Percentiles rank a stretch among this genome's conserved stretches.
phyloP scores from a whole-genome alignment of 2,888 invertebrate genomes.

The Drosophila flavopinicola region DNA sequence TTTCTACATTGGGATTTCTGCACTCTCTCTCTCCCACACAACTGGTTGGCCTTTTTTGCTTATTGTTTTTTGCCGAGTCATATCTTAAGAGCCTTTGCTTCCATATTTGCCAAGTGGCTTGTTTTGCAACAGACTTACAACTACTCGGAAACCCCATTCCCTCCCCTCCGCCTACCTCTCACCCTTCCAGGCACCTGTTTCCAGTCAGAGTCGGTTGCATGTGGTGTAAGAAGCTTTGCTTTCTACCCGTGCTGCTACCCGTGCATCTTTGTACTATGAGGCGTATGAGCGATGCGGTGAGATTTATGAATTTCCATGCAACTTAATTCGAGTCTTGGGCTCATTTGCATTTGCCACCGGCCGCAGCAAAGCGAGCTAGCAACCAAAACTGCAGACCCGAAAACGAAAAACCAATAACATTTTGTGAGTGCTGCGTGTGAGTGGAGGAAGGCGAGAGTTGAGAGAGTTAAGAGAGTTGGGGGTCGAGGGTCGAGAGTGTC shows the following conservation, averaged over 20 bases:
- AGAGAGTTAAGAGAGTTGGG: constrained; percentile 1
- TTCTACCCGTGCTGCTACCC: constrained; percentile 4
- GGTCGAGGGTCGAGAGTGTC: constrained; percentile 8
- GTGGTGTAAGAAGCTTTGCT: constrained; percentile 49
- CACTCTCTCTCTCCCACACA: not conserved
- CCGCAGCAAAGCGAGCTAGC: constrained; percentile 57
- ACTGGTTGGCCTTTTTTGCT: not conserved
- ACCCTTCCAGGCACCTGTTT: constrained; percentile 10
- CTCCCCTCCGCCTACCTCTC: not conserved
- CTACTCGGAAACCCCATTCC: not conserved
- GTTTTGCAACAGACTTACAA: constrained; percentile 54
- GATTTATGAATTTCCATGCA: constrained; percentile 66
- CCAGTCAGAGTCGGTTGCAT: constrained; percentile 23
- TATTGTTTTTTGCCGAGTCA: constrained; percentile 5
- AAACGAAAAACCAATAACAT: constrained; percentile 71
- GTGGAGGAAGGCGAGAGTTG: too few relatives aligned
- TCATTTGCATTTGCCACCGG: constrained; percentile 51
- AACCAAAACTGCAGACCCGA: constrained; percentile 16
- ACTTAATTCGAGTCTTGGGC: constrained; percentile 29
- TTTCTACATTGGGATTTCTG: not conserved
- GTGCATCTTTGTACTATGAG: constrained; percentile 14
- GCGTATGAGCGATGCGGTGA: constrained; percentile 50
- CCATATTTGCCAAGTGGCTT: constrained; percentile 68
- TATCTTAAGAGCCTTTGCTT: constrained; percentile 25
- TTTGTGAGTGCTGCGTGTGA: constrained; percentile 27